phyloP scores from a whole-genome alignment of 2,888 invertebrate genomes.

The Bombylius discolor region DNA sequence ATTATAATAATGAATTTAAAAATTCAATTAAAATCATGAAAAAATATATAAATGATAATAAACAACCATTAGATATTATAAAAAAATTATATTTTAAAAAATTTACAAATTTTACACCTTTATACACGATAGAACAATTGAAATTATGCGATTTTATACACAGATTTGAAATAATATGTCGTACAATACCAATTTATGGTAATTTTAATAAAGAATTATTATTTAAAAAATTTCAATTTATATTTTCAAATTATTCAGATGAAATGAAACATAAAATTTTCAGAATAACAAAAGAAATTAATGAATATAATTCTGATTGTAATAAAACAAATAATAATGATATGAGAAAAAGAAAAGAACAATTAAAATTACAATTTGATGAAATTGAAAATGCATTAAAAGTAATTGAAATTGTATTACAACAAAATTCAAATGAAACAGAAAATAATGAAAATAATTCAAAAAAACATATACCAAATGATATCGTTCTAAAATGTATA shows the following conservation, averaged over 20 bases:
- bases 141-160: conserved; percentile 17
- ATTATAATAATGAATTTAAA: conserved; percentile 16
- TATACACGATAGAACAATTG: conserved; percentile 13
- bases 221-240: conserved; percentile 17
- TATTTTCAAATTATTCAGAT: conserved; percentile 1
- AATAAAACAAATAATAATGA: too few species aligned
- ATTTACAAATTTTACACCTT: conserved; percentile 13
- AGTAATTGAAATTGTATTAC: not conserved
- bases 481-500: conserved; percentile 15
- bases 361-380: not conserved
- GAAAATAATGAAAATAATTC: not conserved
- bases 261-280: not conserved
- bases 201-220: conserved; percentile 19
- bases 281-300: too few species aligned
- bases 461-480: not conserved
- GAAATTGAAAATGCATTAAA: not conserved
- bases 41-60: conserved; percentile 16
- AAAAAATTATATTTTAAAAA: conserved; percentile 14
- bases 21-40: conserved; percentile 17
- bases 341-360: too few species aligned
- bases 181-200: conserved; percentile 26
- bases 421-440: not conserved
- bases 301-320: too few species aligned
- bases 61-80: conserved; percentile 13
- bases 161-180: conserved; percentile 20